Conservation (phyloP, 1,140 invertebrate species). For the Diplogasteroides magnus region DNA sequence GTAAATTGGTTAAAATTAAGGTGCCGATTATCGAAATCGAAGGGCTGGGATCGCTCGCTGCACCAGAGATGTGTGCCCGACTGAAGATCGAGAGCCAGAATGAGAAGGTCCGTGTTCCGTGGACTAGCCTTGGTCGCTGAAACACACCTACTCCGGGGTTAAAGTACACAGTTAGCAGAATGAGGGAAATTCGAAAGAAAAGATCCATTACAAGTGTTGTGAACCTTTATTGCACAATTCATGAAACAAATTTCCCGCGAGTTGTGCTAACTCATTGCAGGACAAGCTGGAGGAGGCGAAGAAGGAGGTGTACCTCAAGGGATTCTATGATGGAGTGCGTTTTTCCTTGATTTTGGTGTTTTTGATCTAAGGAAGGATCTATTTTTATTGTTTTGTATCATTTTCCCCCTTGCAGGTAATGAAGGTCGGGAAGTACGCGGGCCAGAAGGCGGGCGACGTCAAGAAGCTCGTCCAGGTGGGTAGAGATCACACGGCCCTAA, state of each 20-base stretch:
- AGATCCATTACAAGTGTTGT: no score
- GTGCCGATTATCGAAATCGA: constrained; percentile 87
- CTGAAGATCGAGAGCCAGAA: constrained; percentile 96
- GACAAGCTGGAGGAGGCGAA: constrained; percentile 90
- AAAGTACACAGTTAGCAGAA: no score
- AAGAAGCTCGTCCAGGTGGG: constrained; percentile 82
- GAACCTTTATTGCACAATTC: no score
- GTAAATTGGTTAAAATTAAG: no score
- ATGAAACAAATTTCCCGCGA: no score
- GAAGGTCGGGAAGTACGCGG: constrained; percentile 78
- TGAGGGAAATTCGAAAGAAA: no score
- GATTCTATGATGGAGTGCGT: constrained; percentile 79
- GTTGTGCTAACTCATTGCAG: no score
- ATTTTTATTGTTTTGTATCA: neutral
- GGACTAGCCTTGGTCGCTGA: no score
- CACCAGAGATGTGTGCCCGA: constrained; percentile 76
- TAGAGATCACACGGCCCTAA: no score
- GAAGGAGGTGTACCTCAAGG: constrained; percentile 82
- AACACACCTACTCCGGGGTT: no score
- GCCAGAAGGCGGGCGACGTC: constrained; percentile 85
- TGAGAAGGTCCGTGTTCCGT: no score
- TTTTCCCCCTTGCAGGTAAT: constrained; percentile 62
- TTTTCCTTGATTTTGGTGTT: constrained; percentile 27
- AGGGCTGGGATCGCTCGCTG: constrained; percentile 64
- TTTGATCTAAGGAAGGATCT: no score